Evolutionary conservation across 1,140 invertebrate species (phyloP).

Genomic region (Drosophila nasuta): DNA sequence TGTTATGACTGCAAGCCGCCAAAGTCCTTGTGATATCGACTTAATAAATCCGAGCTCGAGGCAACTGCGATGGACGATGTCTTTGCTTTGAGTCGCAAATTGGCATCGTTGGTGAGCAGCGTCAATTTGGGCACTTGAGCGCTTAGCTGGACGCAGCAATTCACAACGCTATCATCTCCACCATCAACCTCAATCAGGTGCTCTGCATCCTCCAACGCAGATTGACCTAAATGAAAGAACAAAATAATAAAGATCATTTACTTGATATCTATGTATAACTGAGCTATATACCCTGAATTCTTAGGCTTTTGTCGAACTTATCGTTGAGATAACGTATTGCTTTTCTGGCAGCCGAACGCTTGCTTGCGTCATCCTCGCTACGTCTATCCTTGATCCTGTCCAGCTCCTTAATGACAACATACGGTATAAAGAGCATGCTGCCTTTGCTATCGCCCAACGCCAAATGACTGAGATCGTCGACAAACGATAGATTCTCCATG

Average conservation of each 20-base stretch:
- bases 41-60: constrained; percentile 59
- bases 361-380: not conserved
- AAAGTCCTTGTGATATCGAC: constrained; percentile 43
- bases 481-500: constrained; percentile 50
- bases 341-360: constrained; percentile 49
- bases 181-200: constrained; percentile 66
- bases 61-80: constrained; percentile 67
- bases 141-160: constrained; percentile 78
- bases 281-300: constrained; percentile 62
- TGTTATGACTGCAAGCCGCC: constrained; percentile 15
- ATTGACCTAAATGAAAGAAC: constrained; percentile 60
- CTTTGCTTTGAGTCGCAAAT: constrained; percentile 76
- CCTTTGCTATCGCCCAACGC: constrained; percentile 48
- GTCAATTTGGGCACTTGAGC: constrained; percentile 62
- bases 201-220: constrained; percentile 60
- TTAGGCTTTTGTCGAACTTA: constrained; percentile 62
- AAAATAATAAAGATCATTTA: not conserved
- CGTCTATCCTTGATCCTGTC: constrained; percentile 66
- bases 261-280: not conserved
- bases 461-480: constrained; percentile 53
- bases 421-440: constrained; percentile 63
- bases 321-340: constrained; percentile 76
- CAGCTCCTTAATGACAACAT: constrained; percentile 68
- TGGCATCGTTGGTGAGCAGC: constrained; percentile 75
- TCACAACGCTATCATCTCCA: constrained; percentile 78